These are phyloP conservation scores for Silurus asotus DNA, from an alignment of 2,113 vertebrate genomes.

Conservation along the genomic window DNA sequence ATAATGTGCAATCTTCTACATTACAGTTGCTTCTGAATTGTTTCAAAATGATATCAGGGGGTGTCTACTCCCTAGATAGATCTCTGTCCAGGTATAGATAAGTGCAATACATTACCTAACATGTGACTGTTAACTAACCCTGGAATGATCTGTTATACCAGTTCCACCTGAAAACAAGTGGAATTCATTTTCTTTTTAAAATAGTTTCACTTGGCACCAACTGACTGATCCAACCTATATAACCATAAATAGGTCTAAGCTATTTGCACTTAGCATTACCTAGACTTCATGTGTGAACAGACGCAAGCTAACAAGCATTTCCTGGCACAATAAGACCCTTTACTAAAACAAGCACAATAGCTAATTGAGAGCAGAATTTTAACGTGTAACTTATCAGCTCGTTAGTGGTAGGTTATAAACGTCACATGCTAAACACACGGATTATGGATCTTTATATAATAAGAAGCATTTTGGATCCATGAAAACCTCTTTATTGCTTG, in stretches of 20 bases:
- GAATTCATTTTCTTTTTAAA: constrained; percentile 17
- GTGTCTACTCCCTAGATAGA: constrained; percentile 65
- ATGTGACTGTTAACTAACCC: constrained; percentile 57
- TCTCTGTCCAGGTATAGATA: constrained; percentile 66
- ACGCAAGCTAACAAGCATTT: constrained; percentile 46
- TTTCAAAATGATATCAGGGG: constrained; percentile 70
- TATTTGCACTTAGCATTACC: constrained; percentile 21
- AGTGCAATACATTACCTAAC: constrained; percentile 44
- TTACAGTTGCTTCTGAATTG: constrained; percentile 71
- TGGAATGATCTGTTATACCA: constrained; percentile 55
- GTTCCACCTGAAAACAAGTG: constrained; percentile 16
- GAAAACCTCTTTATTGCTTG: background rate
- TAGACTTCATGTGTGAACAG: constrained; percentile 41
- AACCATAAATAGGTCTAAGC: constrained; percentile 43
- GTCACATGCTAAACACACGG: background rate
- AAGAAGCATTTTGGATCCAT: background rate
- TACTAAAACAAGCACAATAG: constrained; percentile 46
- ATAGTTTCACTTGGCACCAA: constrained; percentile 40
- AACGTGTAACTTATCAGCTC: background rate
- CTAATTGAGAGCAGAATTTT: background rate
- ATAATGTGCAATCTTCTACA: constrained; percentile 60
- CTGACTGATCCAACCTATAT: constrained; percentile 47
- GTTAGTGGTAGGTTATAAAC: background rate
- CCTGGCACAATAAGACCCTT: constrained; percentile 24
- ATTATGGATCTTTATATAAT: background rate